Evolutionary conservation across 2,113 vertebrate species (phyloP).

Genomic region (Tichodroma muraria): DNA sequence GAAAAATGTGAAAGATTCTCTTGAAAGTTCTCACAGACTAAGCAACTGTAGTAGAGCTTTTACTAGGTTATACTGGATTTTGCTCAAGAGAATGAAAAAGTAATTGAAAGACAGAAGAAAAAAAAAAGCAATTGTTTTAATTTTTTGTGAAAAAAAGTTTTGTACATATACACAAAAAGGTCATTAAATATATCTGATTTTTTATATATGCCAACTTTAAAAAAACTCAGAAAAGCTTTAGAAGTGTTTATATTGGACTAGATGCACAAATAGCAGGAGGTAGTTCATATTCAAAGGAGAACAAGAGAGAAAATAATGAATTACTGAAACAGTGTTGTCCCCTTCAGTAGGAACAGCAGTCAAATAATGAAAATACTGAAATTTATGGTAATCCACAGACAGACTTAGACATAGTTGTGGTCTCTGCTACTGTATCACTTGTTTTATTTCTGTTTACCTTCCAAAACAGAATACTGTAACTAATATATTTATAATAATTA

Average conservation of each 20-base stretch:
- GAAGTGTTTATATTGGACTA: not conserved
- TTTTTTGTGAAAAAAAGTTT: not conserved
- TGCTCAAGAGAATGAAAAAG: not conserved
- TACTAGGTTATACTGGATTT: not conserved
- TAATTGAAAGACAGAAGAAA: not conserved
- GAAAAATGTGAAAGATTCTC: not conserved
- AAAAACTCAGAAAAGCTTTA: not conserved
- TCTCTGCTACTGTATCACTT: not conserved
- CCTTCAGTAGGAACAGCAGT: not conserved
- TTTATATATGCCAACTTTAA: not conserved
- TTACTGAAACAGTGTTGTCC: not conserved
- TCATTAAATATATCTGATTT: not conserved
- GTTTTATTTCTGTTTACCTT: constrained; percentile 36
- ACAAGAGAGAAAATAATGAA: not conserved
- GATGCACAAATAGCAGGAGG: not conserved
- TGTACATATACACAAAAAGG: not conserved
- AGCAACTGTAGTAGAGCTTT: not conserved
- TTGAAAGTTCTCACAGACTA: not conserved
- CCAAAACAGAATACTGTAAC: constrained; percentile 7
- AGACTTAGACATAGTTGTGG: not conserved
- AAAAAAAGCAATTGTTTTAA: not conserved
- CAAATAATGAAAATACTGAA: not conserved
- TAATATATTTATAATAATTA: constrained; percentile 14
- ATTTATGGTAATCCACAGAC: constrained; percentile 3
- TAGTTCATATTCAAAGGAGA: not conserved